Base-by-base conservation (phyloP, 2,888 invertebrate genomes). In the Vannuccia rotundouncinata region DNA sequence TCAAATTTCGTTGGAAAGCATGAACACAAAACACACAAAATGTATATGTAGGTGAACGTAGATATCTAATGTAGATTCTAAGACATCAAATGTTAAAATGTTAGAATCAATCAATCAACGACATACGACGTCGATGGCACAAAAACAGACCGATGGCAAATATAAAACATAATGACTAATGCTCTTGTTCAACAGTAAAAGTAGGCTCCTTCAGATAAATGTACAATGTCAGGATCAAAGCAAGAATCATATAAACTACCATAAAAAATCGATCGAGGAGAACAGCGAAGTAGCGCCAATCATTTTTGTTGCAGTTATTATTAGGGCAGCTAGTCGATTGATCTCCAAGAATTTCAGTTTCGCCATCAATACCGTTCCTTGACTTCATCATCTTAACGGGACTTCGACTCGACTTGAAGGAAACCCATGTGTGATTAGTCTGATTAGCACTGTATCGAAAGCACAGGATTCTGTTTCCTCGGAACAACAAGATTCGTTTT, bases 191-290 rank as follows among this genome's bases (percentile, higher is more conserved):
- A 13, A 45, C 17, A 45, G 5, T 45, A 45, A 13, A 66, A 78
- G 30, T 17, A 73, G 78, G 78, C 30, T 78, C 78, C 22, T 78
- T 59, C 1, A 78, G 1, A 59, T 78, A 74, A 31, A 79, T 79
- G 31, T 79, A 79, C 28, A 79, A 2, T 73, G 79, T 79, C 10
- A 79, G 29, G 17, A 79, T 28, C n/a, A 79, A 29, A 74, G 74
- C 79, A 1, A 79, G 74, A 1, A 80, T 22, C 1, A 80, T n/a
- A 29, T 80, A 80, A 60, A 80, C 66, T n/a, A 80, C n/a, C 17
- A 80, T 22, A 66, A 80, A 80, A 2, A 81, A 80, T 10, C 80
- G 79, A 80, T 80, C 80, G 22, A 80, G 79, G 22, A 80, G 31
- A 27, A 25, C 59, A 2, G 66, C 80, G 13, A 80, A 73, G 30